phyloP scores from a whole-genome alignment of 2,797 vertebrate species.

The Cetoscarus ocellatus region DNA sequence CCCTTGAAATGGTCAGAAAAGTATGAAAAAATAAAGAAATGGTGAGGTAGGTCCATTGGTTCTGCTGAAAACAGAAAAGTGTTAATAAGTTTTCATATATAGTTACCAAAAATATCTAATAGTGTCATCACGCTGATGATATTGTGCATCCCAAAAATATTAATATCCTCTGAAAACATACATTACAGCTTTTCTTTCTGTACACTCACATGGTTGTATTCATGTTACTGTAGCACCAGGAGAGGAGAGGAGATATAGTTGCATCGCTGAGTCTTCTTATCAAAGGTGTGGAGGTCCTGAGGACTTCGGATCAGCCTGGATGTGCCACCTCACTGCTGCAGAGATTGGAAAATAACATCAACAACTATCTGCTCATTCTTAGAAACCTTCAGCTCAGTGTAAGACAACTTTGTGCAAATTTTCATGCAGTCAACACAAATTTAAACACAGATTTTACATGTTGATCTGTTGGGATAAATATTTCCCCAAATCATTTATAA shows the following conservation, averaged over 20 bases:
- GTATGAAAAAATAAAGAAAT: too few relatives aligned
- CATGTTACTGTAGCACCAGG: conserved; percentile 65
- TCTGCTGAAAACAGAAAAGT: too few relatives aligned
- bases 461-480: not conserved
- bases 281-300: conserved; percentile 65
- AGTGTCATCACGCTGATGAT: too few relatives aligned
- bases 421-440: conserved; percentile 12
- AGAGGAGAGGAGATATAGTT: conserved; percentile 75
- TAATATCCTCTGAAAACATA: not conserved
- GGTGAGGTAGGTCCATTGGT: too few relatives aligned
- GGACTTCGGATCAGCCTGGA: conserved; percentile 43
- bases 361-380: conserved; percentile 79
- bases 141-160: too few relatives aligned
- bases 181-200: conserved; percentile 4
- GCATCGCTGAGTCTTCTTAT: conserved; percentile 73
- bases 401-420: conserved; percentile 26
- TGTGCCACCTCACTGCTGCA: conserved; percentile 70
- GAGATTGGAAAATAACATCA: conserved; percentile 75
- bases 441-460: conserved; percentile 2
- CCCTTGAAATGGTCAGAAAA: too few relatives aligned
- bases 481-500: too few relatives aligned
- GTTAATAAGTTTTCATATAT: too few relatives aligned
- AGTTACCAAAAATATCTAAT: too few relatives aligned
- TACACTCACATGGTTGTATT: not conserved
- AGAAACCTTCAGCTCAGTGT: conserved; percentile 74